phyloP scores from a whole-genome alignment of 2,113 vertebrate species.

The Chascanopsetta lugubris region DNA sequence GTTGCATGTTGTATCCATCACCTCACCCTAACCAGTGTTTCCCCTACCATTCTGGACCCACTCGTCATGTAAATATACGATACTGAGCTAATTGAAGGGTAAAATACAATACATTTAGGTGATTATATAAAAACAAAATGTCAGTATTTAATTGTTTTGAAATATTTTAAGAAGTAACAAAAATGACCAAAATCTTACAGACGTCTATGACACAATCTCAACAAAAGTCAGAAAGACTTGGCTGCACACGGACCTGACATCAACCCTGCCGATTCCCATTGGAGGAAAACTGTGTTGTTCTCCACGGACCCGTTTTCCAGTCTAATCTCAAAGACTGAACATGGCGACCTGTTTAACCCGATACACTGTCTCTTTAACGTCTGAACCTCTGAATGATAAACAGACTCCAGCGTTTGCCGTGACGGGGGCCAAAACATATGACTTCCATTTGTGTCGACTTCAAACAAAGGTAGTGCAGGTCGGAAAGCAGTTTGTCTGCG shows the following conservation, averaged over 20 bases:
- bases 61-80: no score
- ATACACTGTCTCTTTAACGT: constrained; percentile 18
- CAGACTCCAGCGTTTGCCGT: not conserved
- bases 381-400: not conserved
- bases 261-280: constrained; percentile 9
- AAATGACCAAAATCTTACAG: no score
- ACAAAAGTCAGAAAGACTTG: not conserved
- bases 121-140: no score
- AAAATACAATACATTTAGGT: no score
- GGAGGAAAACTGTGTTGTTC: constrained; percentile 12
- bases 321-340: constrained; percentile 22
- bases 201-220: not conserved
- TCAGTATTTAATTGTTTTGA: no score
- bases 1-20: no score
- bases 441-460: constrained; percentile 21
- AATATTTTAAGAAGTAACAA: no score
- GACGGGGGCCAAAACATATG: not conserved
- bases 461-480: constrained; percentile 10
- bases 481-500: constrained; percentile 21
- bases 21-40: no score
- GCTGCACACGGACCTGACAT: not conserved
- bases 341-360: not conserved
- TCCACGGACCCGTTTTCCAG: constrained; percentile 8
- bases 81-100: no score
- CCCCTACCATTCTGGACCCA: no score